A percentile compares a stretch with the other conserved stretches of the same genome.
phyloP scores from a whole-genome alignment of 2,797 vertebrate species.

The Epinephelus malabaricus region DNA sequence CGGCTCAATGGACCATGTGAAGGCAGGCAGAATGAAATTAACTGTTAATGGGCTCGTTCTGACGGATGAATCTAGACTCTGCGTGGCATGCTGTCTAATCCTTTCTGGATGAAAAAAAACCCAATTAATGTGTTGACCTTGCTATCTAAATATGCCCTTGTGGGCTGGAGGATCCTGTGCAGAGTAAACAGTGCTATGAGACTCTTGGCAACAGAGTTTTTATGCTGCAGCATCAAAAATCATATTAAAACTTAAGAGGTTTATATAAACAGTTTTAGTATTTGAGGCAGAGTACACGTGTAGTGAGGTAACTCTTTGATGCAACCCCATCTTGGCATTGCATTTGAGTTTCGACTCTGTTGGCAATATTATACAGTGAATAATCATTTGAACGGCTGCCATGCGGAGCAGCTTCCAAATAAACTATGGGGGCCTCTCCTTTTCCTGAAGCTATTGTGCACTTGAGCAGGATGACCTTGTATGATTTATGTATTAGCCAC shows the following conservation, averaged over 20 bases:
- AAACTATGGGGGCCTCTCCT: slow-evolving; percentile 44
- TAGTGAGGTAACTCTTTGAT: slow-evolving; percentile 39
- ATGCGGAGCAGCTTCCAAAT: slow-evolving; percentile 54
- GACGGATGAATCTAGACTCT: slow-evolving; percentile 69
- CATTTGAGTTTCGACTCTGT: slow-evolving; percentile 41
- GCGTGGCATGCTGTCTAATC: slow-evolving; percentile 71
- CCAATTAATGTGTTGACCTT: slow-evolving; percentile 80
- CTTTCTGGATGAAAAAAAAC: slow-evolving; percentile 72
- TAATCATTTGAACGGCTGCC: slow-evolving; percentile 70
- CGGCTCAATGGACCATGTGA: slow-evolving; percentile 68
- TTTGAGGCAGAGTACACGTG: slow-evolving; percentile 23
- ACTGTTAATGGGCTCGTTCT: slow-evolving; percentile 77
- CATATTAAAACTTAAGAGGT: slow-evolving; percentile 32
- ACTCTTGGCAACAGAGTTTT: not conserved
- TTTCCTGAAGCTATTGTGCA: slow-evolving; percentile 62
- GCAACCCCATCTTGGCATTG: slow-evolving; percentile 50
- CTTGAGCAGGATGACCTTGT: slow-evolving; percentile 67
- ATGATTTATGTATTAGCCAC: slow-evolving; percentile 71
- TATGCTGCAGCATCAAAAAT: slow-evolving; percentile 10
- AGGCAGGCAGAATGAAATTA: slow-evolving; percentile 78
- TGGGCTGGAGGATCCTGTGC: slow-evolving; percentile 38
- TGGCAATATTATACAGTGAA: slow-evolving; percentile 64
- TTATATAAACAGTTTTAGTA: slow-evolving; percentile 43
- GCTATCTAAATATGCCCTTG: slow-evolving; percentile 74
- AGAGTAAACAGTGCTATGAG: slow-evolving; percentile 46